Conservation (phyloP, 2,113 vertebrate genomes). For the Rousettus leschenaultii region DNA sequence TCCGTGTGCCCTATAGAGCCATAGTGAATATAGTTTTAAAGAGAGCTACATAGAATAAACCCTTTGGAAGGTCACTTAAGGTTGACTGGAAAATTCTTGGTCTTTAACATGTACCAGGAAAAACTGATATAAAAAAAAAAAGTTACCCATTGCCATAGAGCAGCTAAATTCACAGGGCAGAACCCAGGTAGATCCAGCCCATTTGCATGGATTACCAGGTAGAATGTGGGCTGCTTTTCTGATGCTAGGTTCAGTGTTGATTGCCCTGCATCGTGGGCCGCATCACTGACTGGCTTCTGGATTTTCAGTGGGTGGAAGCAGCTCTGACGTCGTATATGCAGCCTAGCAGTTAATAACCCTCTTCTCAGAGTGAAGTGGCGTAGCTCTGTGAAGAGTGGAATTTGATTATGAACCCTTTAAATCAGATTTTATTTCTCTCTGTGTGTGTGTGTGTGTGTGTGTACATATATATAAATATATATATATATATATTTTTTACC, state of each 20-base stretch:
- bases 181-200: not conserved
- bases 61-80: not conserved
- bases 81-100: not conserved
- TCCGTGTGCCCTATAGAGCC: not conserved
- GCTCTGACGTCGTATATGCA: not conserved
- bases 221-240: not conserved
- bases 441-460: too few species aligned
- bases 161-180: not conserved
- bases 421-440: not conserved
- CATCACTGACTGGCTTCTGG: not conserved
- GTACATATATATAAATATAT: too few species aligned
- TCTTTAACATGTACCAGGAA: not conserved
- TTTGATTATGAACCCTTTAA: not conserved
- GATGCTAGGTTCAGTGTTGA: not conserved
- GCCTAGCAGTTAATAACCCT: not conserved
- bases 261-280: not conserved
- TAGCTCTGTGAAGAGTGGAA: not conserved
- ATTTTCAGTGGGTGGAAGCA: not conserved
- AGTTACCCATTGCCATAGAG: not conserved
- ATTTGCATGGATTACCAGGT: too few species aligned
- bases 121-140: not conserved
- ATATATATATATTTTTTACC: not conserved
- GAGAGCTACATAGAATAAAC: not conserved
- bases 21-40: not conserved
- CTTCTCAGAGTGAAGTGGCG: not conserved